Evolutionary conservation across 1,140 invertebrate genomes (phyloP).

Genomic region (Caerostris extrusa): DNA sequence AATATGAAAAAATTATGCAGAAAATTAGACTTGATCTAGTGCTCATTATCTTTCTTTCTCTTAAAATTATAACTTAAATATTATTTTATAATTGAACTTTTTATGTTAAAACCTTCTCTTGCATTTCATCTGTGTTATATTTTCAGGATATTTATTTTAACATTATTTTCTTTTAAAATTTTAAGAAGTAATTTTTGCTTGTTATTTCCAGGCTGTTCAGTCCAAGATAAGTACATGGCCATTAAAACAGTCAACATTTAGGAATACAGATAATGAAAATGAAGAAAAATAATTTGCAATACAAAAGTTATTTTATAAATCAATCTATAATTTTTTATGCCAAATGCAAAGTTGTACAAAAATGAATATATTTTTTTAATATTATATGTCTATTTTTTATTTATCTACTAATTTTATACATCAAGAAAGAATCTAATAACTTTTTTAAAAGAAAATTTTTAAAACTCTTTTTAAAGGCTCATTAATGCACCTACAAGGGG

Average conservation of each 20-base stretch:
- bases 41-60: no score
- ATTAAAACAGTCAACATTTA: conserved; percentile 63
- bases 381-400: background rate
- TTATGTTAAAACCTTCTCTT: no score
- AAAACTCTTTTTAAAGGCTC: no score
- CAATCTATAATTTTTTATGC: background rate
- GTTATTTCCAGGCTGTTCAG: conserved; percentile 32
- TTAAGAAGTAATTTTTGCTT: background rate
- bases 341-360: conserved; percentile 11
- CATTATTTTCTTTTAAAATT: background rate
- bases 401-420: no score
- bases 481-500: no score
- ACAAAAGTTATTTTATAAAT: conserved; percentile 25
- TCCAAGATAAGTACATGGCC: conserved; percentile 73
- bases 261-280: conserved; percentile 46
- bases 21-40: no score
- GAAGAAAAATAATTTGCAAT: conserved; percentile 7
- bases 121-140: background rate
- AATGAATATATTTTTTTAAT: conserved; percentile 30
- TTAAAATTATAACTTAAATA: no score
- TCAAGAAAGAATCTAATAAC: no score
- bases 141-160: background rate
- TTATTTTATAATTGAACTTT: no score
- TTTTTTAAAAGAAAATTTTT: no score
- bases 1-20: no score